Percentiles rank a stretch among this genome's conserved stretches.
phyloP scores from a whole-genome alignment of 2,888 invertebrate species.

The Tachystola acroxantha region DNA sequence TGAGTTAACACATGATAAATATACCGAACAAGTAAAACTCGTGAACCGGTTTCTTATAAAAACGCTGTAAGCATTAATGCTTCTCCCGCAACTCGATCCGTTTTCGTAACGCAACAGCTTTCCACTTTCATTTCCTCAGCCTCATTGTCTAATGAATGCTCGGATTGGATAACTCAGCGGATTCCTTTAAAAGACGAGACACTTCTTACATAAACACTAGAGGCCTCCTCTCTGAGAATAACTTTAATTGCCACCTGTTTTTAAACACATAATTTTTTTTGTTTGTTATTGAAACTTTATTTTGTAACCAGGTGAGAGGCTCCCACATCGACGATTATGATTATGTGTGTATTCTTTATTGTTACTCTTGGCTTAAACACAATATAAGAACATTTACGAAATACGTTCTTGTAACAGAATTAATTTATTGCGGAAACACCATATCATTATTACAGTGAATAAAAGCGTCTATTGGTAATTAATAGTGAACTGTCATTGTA shows the following conservation, averaged over 20 bases:
- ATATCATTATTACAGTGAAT: slow-evolving; percentile 25
- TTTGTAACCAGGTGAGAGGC: slow-evolving; percentile 53
- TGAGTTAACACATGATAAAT: neutral
- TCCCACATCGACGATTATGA: slow-evolving; percentile 32
- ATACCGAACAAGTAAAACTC: slow-evolving; percentile 6
- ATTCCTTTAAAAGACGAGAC: slow-evolving; percentile 53
- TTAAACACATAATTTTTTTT: slow-evolving; percentile 42
- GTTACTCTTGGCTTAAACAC: slow-evolving; percentile 11
- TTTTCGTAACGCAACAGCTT: slow-evolving; percentile 62
- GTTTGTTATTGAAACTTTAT: slow-evolving; percentile 54
- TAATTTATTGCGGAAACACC: slow-evolving; percentile 39
- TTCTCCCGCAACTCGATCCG: slow-evolving; percentile 43
- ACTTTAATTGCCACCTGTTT: slow-evolving; percentile 59
- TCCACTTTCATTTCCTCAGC: slow-evolving; percentile 71
- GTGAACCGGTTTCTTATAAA: slow-evolving; percentile 14
- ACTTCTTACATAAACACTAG: slow-evolving; percentile 55
- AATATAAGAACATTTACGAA: slow-evolving; percentile 23
- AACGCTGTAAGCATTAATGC: slow-evolving; percentile 26
- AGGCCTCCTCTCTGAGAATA: slow-evolving; percentile 55
- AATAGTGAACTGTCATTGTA: slow-evolving; percentile 48
- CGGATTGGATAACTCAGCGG: slow-evolving; percentile 66
- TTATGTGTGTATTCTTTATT: slow-evolving; percentile 23
- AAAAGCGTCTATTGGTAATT: slow-evolving; percentile 42
- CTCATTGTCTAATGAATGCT: slow-evolving; percentile 66
- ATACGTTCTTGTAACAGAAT: slow-evolving; percentile 11